Evolutionary conservation across 2,113 vertebrate species (phyloP).

Genomic region (Clupea harengus): DNA sequence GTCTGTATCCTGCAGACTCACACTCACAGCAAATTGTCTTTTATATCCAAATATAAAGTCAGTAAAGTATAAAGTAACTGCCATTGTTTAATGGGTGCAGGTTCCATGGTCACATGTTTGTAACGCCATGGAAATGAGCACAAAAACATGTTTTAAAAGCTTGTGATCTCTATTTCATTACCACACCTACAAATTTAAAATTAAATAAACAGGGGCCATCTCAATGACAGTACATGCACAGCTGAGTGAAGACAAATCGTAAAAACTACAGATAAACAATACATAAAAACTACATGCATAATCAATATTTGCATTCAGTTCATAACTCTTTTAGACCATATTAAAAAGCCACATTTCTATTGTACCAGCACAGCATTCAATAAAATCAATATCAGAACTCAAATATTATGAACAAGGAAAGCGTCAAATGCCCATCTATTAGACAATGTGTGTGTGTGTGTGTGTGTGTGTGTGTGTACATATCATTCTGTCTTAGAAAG

Average conservation of each 20-base stretch:
- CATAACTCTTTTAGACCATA: neutral
- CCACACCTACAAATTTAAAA: no score
- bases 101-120: no score
- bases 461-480: neutral
- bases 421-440: neutral
- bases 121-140: no score
- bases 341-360: constrained; percentile 1
- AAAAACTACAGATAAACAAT: neutral
- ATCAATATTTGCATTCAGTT: neutral
- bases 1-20: neutral
- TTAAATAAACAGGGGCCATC: neutral
- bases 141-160: no score
- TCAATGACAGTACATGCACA: neutral
- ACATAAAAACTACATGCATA: neutral
- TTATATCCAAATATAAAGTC: no score
- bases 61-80: no score
- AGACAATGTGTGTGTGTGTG: neutral
- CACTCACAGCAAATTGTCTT: neutral
- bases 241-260: neutral
- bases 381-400: neutral
- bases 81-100: no score
- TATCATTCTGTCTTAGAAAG: no score
- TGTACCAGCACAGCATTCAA: neutral
- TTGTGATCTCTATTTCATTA: no score
- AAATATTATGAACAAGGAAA: neutral